These are phyloP conservation scores for Lates japonicus DNA, from an alignment of 2,797 vertebrate species.

Conservation along the genomic window DNA sequence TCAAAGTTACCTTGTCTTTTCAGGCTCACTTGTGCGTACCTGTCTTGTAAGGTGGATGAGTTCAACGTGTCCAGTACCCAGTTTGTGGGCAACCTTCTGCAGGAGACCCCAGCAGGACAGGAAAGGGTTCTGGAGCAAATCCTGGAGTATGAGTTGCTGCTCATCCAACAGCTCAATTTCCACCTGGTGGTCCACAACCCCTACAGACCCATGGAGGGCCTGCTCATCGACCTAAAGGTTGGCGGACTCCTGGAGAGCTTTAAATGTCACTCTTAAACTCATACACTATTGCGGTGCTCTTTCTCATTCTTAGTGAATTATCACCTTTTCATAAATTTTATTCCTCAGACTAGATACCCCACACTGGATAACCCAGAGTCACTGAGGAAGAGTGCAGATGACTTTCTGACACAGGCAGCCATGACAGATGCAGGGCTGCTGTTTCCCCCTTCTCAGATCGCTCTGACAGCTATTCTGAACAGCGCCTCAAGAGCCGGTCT, in stretches of 20 bases:
- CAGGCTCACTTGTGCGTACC: constrained; percentile 89
- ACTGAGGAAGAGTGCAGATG: constrained; percentile 93
- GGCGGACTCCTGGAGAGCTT: background rate
- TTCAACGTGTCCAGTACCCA: constrained; percentile 98
- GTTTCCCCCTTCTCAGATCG: constrained; percentile 94
- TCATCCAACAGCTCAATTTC: constrained; percentile 98
- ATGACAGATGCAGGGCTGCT: constrained; percentile 93
- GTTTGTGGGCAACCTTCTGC: constrained; percentile 94
- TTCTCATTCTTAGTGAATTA: accelerated
- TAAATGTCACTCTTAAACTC: accelerated
- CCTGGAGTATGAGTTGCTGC: constrained; percentile 94
- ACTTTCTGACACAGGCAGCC: constrained; percentile 92
- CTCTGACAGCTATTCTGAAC: constrained; percentile 92
- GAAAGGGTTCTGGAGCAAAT: constrained; percentile 94
- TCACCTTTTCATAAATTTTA: background rate
- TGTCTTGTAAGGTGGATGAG: constrained; percentile 98
- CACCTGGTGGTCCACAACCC: constrained; percentile 97
- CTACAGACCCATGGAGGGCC: constrained; percentile 96
- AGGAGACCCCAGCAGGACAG: constrained; percentile 90
- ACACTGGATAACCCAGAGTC: constrained; percentile 94
- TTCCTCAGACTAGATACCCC: constrained; percentile 91
- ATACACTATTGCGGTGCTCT: background rate
- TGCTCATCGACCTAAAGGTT: constrained; percentile 97
- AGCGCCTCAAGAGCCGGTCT: constrained; percentile 93
- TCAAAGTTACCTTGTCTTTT: constrained; percentile 8